Base-by-base conservation (phyloP, 1,140 invertebrate species). In the Drosophila insularis region DNA sequence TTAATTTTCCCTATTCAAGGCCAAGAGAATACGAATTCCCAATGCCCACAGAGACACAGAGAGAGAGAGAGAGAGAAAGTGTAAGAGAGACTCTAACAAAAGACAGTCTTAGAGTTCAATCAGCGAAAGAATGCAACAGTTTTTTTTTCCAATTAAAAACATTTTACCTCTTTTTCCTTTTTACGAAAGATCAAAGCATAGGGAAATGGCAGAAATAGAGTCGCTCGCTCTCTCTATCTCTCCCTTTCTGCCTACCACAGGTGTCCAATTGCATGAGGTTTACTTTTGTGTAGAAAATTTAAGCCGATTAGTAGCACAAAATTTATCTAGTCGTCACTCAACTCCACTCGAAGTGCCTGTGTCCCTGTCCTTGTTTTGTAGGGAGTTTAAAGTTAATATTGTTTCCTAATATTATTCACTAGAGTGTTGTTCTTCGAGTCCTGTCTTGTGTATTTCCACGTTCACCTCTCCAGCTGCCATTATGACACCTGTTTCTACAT, bases 251-350 rank as follows among this genome's bases (percentile, higher is more conserved):
- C 23, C 54, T 56, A 39, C 43, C 53, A 63, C 43, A 68, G 69
- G 68, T 71, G 64, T 71, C 32, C 10, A 14, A 32, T 69, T 69
- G 46, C 73, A 40, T 21, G 4, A 21, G 43, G 8, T 50, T 43
- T 43, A 2, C n/a, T 43, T 43, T 43, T 14, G n/a, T 67, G 46
- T 46, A 31, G 56, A 54, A 67, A 81, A 77, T 74, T 89, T 86
- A 86, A 86, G 84, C 82, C 82, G 82, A 86, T 86, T 86, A 86
- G 71, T 64, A 71, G 23, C 64, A 69, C 27, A 50, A 87, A 86
- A 76, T 87, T 78, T 72, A 31, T 31, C 56, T 17, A 11, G 19
- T 50, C 19, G 17, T 8, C 43, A 27, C 27, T 27, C 27, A 4
- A 27, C 10, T n/a, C 19, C 13, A 11, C 63, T 56, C 27, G 27